Evolutionary conservation across 2,113 vertebrate species (phyloP), one percentile per base, ranked within the genome.

Genomic region (Oryzias celebensis): DNA sequence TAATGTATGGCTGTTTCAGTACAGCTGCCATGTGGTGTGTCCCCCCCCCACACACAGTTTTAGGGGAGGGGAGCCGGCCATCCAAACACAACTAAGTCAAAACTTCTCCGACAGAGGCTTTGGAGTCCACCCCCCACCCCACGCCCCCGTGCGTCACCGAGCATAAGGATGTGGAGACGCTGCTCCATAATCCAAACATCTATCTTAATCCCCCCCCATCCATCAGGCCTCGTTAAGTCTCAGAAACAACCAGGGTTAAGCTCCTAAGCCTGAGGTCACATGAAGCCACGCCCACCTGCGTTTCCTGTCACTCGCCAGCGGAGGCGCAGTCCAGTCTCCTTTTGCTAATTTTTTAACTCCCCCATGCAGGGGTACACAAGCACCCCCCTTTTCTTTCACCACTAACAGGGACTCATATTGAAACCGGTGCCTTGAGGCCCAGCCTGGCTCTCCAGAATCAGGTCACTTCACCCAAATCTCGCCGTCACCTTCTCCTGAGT

Each of bases 401-500:
- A 62, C 63, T 42, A 24, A 68, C 55, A 68, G 62, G 55, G 73
- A 65, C 74, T 80, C 77, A 65, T 58, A 69, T 71, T 80, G 51
- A 68, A 80, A 64, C 63, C 31, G 58, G 68, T 81, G 71, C 66
- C 65, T 78, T 80, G 61, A 57, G 75, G 60, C 73, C 75, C 77
- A 75, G 57, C 68, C 79, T 68, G 66, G 20, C 61, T 75, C 68
- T 67, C 23, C 43, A 57, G 31, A 24, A 52, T 60, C 62, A 46
- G 43, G 42, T 79, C 22, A 14, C 13, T 67, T 82, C 58, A 71
- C 58, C 49, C 28, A 53, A 62, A 77, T 63, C 17, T 26, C 5
- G 44, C 23, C 26, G 2, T 4, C 8, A 44, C 36, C 36, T 18
- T 12, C n/a, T 18, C 4, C 2, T 36, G 36, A 10, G 2, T 20